These are phyloP conservation scores for Eptesicus fuscus DNA, from an alignment of 2,113 vertebrate species.

Conservation along the genomic window DNA sequence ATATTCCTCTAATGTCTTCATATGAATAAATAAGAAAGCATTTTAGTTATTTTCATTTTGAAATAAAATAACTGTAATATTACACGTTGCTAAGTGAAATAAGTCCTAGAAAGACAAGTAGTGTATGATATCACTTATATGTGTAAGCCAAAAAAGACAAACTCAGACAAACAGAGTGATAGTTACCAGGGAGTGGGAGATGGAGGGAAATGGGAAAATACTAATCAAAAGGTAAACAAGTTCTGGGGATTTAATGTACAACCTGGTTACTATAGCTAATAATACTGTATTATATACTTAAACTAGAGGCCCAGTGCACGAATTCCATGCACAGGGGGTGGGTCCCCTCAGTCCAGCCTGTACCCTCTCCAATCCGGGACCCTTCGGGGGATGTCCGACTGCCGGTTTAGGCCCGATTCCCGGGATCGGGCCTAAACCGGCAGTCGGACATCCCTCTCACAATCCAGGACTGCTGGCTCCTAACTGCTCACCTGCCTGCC, in stretches of 20 bases:
- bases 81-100: background rate
- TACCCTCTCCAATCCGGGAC: too few species aligned
- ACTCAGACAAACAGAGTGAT: background rate
- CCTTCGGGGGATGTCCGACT: too few species aligned
- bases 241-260: background rate
- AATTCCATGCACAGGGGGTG: too few species aligned
- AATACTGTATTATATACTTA: background rate
- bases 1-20: background rate
- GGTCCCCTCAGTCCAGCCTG: too few species aligned
- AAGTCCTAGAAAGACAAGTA: background rate
- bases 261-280: background rate
- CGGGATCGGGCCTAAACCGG: too few species aligned
- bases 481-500: too few species aligned
- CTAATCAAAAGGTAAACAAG: background rate
- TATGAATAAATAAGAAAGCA: constrained; percentile 2
- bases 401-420: too few species aligned
- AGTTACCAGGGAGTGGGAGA: background rate
- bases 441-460: too few species aligned
- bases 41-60: constrained; percentile 19
- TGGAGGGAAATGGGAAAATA: background rate
- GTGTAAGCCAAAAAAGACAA: background rate
- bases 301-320: too few species aligned
- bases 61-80: background rate
- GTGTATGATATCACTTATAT: background rate
- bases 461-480: too few species aligned